A percentile compares a stretch with the other conserved stretches of the same genome.
Evolutionary conservation across 2,797 vertebrate species (phyloP).

Genomic region (Arrhamphus sclerolepis): DNA sequence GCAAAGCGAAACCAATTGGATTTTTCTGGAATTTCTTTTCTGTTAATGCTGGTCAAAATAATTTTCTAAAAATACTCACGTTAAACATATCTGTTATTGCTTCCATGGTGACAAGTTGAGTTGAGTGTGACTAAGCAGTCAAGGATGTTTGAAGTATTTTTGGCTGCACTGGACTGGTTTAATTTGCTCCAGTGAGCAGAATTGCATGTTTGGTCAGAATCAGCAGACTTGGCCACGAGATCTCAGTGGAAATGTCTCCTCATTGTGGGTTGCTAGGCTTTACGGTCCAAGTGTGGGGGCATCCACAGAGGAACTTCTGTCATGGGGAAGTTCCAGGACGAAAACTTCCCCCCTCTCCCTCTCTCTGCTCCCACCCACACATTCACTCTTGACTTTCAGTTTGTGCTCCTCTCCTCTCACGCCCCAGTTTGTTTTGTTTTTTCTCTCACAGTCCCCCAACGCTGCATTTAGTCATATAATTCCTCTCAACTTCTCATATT

Average conservation of each 20-base stretch:
- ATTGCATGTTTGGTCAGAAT: slow-evolving; percentile 22
- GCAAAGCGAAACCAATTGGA: not conserved
- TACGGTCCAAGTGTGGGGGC: slow-evolving; percentile 15
- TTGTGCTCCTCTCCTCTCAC: slow-evolving; percentile 11
- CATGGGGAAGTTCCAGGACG: slow-evolving; percentile 39
- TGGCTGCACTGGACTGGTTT: slow-evolving; percentile 22
- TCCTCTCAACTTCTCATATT: slow-evolving; percentile 37
- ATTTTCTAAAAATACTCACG: slow-evolving; percentile 3
- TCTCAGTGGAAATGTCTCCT: slow-evolving; percentile 48
- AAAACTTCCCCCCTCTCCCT: not conserved
- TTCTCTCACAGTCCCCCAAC: slow-evolving; percentile 4
- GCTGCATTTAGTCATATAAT: slow-evolving; percentile 13
- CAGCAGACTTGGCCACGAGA: slow-evolving; percentile 26
- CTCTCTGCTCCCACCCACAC: slow-evolving; percentile 24
- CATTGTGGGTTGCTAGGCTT: slow-evolving; percentile 50
- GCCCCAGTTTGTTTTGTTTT: slow-evolving; percentile 10
- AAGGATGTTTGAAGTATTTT: slow-evolving; percentile 39
- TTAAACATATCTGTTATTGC: slow-evolving; percentile 23
- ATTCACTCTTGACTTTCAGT: slow-evolving; percentile 37
- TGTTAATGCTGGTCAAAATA: not conserved
- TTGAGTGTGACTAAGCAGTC: slow-evolving; percentile 46
- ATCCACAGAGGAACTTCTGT: slow-evolving; percentile 31
- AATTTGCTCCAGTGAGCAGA: slow-evolving; percentile 33
- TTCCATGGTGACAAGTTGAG: slow-evolving; percentile 28
- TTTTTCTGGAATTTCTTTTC: slow-evolving; percentile 1